Base-by-base conservation (phyloP, 2,797 vertebrate genomes). In the Bovichtus variegatus region DNA sequence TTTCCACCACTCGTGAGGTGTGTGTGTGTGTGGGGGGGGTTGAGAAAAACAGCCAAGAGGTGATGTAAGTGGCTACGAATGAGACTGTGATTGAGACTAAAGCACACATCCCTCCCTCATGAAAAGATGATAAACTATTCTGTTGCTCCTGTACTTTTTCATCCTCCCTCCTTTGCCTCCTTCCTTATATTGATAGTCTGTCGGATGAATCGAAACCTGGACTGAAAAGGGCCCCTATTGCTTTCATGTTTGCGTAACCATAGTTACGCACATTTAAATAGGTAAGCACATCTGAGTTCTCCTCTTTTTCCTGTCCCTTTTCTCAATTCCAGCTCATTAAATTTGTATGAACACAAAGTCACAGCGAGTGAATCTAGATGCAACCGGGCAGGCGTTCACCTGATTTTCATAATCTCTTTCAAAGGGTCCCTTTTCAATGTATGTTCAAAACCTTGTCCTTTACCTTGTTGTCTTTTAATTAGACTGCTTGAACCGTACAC, bases 211-310 rank as follows among this genome's bases (percentile, higher is more conserved):
- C 81, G 87, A 83, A 91, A 87, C 76, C 78, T 70, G 88, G 84
- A 76, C 85, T 90, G 88, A 91, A 94, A 92, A 87, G 43, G 87
- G 81, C 82, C 78, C 60, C 74, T 71, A 47, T 76, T 79, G 91
- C 95, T 95, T 95, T 94, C 93, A 95, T 94, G 93, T 95, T 93
- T 93, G 90, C 44, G 94, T 93, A 91, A 93, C 94, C 94, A 95
- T 94, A 92, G 94, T 79, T 91, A 95, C 93, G 49, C 85, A 89
- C 84, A 87, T 93, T 93, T 91, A 88, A 94, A 95, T 90, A 93
- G 90, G 92, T 94, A 93, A 93, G 86, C 86, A 78, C 87, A 91
- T 92, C 89, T 76, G 82, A 91, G 86, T 90, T 87, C 82, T 81
- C 83, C 78, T 84, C 80, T 81, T 78, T 70, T 84, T 84, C 70